Evolutionary conservation across 2,888 invertebrate genomes (phyloP), one percentile per base, ranked within the genome.

Genomic region (Coleophora flavipennella): DNA sequence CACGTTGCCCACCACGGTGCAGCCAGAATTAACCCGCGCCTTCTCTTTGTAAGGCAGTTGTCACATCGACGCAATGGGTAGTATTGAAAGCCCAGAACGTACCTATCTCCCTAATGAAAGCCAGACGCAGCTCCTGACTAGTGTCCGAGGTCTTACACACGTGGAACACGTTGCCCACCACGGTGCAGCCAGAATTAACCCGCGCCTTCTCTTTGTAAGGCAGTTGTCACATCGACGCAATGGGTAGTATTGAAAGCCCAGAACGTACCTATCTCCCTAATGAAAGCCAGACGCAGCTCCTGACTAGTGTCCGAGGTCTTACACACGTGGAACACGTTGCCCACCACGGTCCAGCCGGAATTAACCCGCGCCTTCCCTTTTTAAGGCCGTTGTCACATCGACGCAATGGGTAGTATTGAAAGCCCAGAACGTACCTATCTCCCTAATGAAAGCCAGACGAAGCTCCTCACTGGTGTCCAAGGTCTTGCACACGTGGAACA

Each of bases 401-500:
- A n/a, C n/a, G n/a, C n/a, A n/a, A n/a, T n/a, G n/a, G n/a, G n/a
- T n/a, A n/a, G n/a, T n/a, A n/a, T n/a, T n/a, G n/a, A n/a, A 27
- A 10, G 2, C 2, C 28, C 28, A 10, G 1, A 8, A 27, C 10
- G 10, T 10, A 2, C 28, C 10, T 59, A 98, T 94, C 87, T 97
- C 95, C 71, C 94, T 92, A 45, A 98, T 89, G 70, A 94, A 94
- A 55, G 91, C 90, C 49, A 99, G 85, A 65, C 95, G 95, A 42
- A 94, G 66, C 36, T 88, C 88, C 71, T 98, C 98, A 26, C 91
- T 86, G 57, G 95, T 90, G 32, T 90, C 88, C 62, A 96, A 87
- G 49, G 90, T 92, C 77, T 98, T 98, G 74, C 94, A 91, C 25
- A 99, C 97, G 52, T 96, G 90, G 80, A 98, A 98, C 44, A 98